Percentiles rank a stretch among this genome's conserved stretches.
Conservation (phyloP, 2,113 vertebrate species). For the Dasyprocta punctata region DNA sequence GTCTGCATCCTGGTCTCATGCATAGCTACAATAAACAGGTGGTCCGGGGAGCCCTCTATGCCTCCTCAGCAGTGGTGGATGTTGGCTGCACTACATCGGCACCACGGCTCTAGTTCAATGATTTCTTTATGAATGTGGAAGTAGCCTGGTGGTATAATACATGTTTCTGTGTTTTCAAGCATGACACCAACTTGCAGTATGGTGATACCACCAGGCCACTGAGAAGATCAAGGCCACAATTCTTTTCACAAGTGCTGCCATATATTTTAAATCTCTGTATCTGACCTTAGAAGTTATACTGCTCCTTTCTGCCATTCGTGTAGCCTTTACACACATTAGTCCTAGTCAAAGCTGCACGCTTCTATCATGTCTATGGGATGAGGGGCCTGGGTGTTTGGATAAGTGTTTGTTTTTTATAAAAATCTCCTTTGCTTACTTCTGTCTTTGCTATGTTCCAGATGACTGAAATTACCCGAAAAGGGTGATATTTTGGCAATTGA, state of each 20-base stretch:
- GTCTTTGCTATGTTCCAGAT: background rate
- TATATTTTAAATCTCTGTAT: background rate
- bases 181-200: background rate
- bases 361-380: background rate
- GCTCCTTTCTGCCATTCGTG: background rate
- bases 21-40: background rate
- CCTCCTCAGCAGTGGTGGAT: background rate
- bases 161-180: background rate
- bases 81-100: background rate
- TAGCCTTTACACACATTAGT: background rate
- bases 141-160: background rate
- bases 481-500: background rate
- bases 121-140: background rate
- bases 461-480: background rate
- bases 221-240: background rate
- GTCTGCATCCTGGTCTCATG: background rate
- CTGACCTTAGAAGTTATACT: background rate
- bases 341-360: background rate
- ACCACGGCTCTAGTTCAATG: background rate
- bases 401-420: background rate
- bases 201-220: background rate
- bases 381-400: background rate
- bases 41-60: background rate
- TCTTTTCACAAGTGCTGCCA: background rate
- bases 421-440: background rate